These are phyloP conservation scores for Platysteira castanea DNA, from an alignment of 2,113 vertebrate species.

Conservation along the genomic window DNA sequence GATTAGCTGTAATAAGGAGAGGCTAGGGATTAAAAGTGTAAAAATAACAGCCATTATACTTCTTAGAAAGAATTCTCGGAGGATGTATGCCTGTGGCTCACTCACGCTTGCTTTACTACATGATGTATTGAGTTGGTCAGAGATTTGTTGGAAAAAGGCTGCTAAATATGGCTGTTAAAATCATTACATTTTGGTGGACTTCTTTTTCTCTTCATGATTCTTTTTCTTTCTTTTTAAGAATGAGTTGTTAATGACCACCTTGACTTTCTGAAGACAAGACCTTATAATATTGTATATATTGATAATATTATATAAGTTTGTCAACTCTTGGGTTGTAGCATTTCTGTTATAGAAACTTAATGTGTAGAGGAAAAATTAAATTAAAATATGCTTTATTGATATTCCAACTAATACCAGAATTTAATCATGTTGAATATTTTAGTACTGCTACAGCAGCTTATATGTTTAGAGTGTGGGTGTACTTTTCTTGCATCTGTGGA, in stretches of 20 bases:
- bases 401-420: background rate
- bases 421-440: background rate
- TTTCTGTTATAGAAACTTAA: background rate
- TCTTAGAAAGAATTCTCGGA: conserved; percentile 18
- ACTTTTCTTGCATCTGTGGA: background rate
- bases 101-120: background rate
- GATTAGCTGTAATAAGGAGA: conserved; percentile 19
- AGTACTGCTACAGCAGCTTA: background rate
- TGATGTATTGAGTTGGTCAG: background rate
- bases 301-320: background rate
- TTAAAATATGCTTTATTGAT: background rate
- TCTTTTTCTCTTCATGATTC: background rate
- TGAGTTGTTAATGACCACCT: background rate
- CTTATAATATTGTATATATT: background rate
- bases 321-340: background rate
- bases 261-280: background rate
- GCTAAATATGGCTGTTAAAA: background rate
- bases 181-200: background rate
- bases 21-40: conserved; percentile 35
- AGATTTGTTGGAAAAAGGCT: background rate
- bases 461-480: background rate
- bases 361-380: background rate
- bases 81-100: background rate
- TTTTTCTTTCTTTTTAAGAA: background rate
- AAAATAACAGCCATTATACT: conserved; percentile 48